A percentile compares a stretch with the other conserved stretches of the same genome.
Evolutionary conservation across 2,888 invertebrate species (phyloP).

Genomic region (Melinopterus prodromus): DNA sequence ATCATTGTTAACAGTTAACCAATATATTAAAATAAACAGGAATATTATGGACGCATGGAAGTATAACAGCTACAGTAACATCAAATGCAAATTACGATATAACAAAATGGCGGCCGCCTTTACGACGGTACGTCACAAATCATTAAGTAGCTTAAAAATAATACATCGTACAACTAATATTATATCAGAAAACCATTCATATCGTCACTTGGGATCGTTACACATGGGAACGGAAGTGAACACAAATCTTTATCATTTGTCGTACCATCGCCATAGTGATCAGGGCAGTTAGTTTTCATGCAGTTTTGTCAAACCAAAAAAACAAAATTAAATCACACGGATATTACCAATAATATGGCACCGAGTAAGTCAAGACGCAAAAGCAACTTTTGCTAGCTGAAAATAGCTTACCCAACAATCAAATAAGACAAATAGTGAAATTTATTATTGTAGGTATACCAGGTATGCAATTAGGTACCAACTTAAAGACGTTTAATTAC

Average conservation of each 20-base stretch:
- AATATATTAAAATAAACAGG: constrained; percentile 46
- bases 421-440: too few relatives aligned
- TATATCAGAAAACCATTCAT: background rate
- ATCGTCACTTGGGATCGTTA: background rate
- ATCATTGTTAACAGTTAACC: constrained; percentile 46
- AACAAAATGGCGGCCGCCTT: constrained; percentile 30
- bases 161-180: constrained; percentile 35
- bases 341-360: constrained; percentile 4
- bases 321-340: background rate
- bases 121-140: constrained; percentile 33
- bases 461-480: too few relatives aligned
- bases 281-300: background rate
- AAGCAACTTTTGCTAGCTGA: background rate
- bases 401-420: background rate
- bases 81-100: constrained; percentile 37
- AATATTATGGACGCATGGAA: constrained; percentile 45
- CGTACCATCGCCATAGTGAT: background rate
- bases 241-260: constrained; percentile 26
- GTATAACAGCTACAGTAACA: constrained; percentile 44
- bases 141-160: constrained; percentile 37
- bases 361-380: background rate
- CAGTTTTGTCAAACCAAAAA: background rate
- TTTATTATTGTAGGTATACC: too few relatives aligned
- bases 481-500: too few relatives aligned
- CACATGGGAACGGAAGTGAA: constrained; percentile 27